Evolutionary conservation across 2,888 invertebrate species (phyloP), one percentile per base, ranked within the genome.

Genomic region (Acanthoscelides obtectus): DNA sequence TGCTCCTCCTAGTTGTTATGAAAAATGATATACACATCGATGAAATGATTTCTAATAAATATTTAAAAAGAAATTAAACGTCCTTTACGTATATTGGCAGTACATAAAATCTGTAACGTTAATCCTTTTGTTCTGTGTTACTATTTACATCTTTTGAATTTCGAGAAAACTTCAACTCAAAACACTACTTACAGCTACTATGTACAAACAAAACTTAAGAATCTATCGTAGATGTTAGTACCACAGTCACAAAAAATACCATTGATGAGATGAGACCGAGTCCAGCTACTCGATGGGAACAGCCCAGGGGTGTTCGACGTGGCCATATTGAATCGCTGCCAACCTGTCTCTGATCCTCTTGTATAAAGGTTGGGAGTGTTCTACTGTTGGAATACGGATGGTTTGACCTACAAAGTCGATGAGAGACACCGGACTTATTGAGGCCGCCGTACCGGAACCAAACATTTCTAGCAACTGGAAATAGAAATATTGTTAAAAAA

Each of bases 391-490:
- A 76, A 96, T 89, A 69, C 88, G 82, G 27, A 94, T 87, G 71
- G 89, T 85, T 70, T 89, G 86, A 3, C 91, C 93, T 78, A 92
- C 81, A 85, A 94, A 99, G 71, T 93, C 89, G 74, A 99, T 95
- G 74, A 91, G 89, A 72, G 93, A 93, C 71, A 99, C 92, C 0
- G 99, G 99, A 80, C 95, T 95, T 20, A 99, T 94, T 68, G 98
- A 89, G 79, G 96, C 96, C 0, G 99, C 99, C 22, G 99, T 99
- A 71, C 99, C 99, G n/a, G 97, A 91, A 72, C 99, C 99, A 85
- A 99, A 99, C 85, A 99, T 89, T 87, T 99, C 99, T 78, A 97
- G 84, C 77, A 99, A 85, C 98, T 98, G 87, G 0, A 88, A 87
- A 73, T 77, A 77, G 77, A 70, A 71, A 68, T 20, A 21, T 27